phyloP scores from a whole-genome alignment of 2,888 invertebrate genomes.

The Teleiodes luculella region DNA sequence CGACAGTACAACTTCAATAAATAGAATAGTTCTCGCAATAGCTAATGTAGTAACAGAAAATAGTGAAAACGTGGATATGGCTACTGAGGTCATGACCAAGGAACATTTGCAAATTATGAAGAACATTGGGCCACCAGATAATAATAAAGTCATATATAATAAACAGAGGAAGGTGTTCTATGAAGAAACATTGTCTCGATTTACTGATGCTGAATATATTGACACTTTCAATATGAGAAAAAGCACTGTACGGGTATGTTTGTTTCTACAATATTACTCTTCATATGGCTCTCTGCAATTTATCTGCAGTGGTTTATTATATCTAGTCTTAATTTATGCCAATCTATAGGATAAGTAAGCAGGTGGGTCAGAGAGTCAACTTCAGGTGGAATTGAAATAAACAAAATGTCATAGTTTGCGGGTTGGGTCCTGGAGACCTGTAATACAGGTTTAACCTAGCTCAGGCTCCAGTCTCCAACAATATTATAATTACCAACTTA shows the following conservation, averaged over 20 bases:
- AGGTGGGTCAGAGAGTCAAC: too few species aligned
- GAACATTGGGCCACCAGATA: background rate
- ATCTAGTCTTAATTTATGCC: too few species aligned
- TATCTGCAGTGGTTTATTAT: too few species aligned
- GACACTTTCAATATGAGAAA: conserved; percentile 55
- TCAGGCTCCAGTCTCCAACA: too few species aligned
- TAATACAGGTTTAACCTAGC: too few species aligned
- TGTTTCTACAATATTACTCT: too few species aligned
- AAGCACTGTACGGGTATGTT: conserved; percentile 53
- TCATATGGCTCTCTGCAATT: too few species aligned
- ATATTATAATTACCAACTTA: too few species aligned
- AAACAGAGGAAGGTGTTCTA: conserved; percentile 39
- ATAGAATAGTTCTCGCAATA: conserved; percentile 55
- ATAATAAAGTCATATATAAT: background rate
- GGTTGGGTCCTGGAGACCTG: too few species aligned
- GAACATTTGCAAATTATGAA: conserved; percentile 30
- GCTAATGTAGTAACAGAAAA: conserved; percentile 61
- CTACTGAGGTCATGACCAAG: conserved; percentile 39
- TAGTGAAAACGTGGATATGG: conserved; percentile 47
- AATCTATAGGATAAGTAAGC: too few species aligned
- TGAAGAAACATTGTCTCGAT: conserved; percentile 47
- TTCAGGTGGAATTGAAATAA: too few species aligned
- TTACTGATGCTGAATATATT: conserved; percentile 51
- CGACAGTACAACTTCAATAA: conserved; percentile 52
- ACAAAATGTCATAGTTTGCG: too few species aligned